Base-by-base conservation (phyloP, 2,113 vertebrate genomes). In the Rhineura floridana region DNA sequence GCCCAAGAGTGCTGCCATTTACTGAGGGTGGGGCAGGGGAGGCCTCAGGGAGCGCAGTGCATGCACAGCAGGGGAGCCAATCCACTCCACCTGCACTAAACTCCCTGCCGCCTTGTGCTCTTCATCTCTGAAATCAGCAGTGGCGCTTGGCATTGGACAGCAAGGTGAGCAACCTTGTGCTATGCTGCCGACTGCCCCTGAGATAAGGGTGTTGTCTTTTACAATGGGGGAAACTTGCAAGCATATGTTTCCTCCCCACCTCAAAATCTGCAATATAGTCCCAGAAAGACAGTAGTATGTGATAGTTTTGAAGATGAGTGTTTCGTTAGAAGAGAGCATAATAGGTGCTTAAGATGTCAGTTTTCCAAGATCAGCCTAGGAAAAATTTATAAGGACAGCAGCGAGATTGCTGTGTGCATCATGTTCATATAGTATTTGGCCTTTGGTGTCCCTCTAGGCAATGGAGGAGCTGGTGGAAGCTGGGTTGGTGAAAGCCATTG, bases 401-500 rank as follows among this genome's bases (percentile, higher is more conserved):
- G 44, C 2, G 72, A 39, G 52, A 84, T 30, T 1, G 1, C 30
- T 11, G 44, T 87, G 4, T 8, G n/a, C 84, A 39, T 55, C 2
- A 89, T 13, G 0, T 82, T 0, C 12, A 59, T 44, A 42, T 84
- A 25, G 6, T 79, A 15, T 11, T 92, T 77, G 72, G 50, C 88
- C 1, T 62, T 84, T 69, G 6, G 1, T 86, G 0, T 44, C 13
- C 33, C 86, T 0, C 46, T 85, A 99, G 99, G 98, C 83, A 19
- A 98, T 99, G 98, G 98, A 99, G 12, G 97, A 98, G 63, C 97
- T 99, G 89, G 95, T 99, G 77, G 98, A 98, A 42, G 96, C 96
- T 62, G 98, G 98, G 1, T 86, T 99, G 92, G 98, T 98, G 75
- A 99, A 98, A 95, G 96, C 98, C 10, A 97, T 99, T 21, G 99